Evolutionary conservation across 2,888 invertebrate genomes (phyloP).

Genomic region (Gnatocerus cornutus): DNA sequence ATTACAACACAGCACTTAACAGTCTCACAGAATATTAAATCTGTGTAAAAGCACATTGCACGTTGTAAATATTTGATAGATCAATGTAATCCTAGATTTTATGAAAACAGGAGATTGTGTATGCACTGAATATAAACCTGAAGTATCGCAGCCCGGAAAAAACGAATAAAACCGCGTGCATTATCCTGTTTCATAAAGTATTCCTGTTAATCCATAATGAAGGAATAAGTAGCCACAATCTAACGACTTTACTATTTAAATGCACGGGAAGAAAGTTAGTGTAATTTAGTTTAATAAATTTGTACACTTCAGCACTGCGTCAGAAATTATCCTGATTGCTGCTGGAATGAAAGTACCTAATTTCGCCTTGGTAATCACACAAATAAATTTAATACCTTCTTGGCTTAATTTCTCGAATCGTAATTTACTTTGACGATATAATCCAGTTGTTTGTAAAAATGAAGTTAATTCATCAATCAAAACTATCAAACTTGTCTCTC

Average conservation of each 20-base stretch:
- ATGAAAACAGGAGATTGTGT: not conserved
- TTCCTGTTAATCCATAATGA: not conserved
- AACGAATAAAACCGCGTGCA: not conserved
- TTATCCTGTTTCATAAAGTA: not conserved
- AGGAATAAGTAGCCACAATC: no score
- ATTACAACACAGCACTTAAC: no score
- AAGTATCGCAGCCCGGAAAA: not conserved
- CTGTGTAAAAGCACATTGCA: not conserved
- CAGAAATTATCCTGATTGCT: slow-evolving; percentile 16
- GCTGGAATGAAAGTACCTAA: slow-evolving; percentile 16
- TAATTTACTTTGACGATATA: slow-evolving; percentile 26
- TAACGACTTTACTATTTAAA: not conserved
- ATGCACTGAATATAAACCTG: not conserved
- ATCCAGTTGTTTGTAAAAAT: slow-evolving; percentile 22
- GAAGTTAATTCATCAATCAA: slow-evolving; percentile 47
- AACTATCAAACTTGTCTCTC: slow-evolving; percentile 46
- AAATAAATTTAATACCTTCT: slow-evolving; percentile 24
- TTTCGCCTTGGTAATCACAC: slow-evolving; percentile 14
- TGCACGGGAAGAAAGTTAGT: not conserved
- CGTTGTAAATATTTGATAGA: slow-evolving; percentile 12
- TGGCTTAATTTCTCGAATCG: slow-evolving; percentile 2
- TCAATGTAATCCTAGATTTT: slow-evolving; percentile 7
- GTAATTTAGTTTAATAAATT: not conserved
- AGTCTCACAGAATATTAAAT: not conserved
- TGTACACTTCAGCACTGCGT: not conserved